These are phyloP conservation scores for Boloria selene DNA, from an alignment of 2,888 invertebrate species.

Conservation along the genomic window DNA sequence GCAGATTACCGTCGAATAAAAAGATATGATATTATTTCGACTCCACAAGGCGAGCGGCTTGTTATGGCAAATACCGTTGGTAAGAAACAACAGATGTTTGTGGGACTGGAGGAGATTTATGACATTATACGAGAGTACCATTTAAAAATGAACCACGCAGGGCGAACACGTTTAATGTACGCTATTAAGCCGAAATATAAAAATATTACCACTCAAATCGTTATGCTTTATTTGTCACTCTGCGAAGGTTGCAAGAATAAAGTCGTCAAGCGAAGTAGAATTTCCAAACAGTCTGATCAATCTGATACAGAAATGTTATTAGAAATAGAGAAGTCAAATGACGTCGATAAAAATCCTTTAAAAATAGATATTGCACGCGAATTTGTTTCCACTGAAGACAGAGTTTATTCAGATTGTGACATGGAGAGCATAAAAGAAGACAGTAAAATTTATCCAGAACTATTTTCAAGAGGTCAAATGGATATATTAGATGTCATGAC, in stretches of 20 bases:
- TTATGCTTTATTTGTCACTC: constrained; percentile 55
- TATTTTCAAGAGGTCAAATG: constrained; percentile 58
- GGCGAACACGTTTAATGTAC: constrained; percentile 54
- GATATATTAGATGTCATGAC: constrained; percentile 56
- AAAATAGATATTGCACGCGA: constrained; percentile 18
- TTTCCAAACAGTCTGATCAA: constrained; percentile 5
- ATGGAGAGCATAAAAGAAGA: constrained; percentile 20
- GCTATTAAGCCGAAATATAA: constrained; percentile 55
- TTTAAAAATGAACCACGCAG: constrained; percentile 55
- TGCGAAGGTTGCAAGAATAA: constrained; percentile 55
- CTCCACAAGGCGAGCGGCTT: constrained; percentile 52
- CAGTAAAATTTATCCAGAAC: constrained; percentile 48
- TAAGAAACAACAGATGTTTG: constrained; percentile 47
- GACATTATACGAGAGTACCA: constrained; percentile 58
- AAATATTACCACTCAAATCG: constrained; percentile 57
- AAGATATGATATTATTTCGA: constrained; percentile 51
- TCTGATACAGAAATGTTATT: background rate
- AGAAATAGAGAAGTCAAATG: too few species aligned
- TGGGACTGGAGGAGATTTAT: constrained; percentile 57
- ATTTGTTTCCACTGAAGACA: constrained; percentile 29
- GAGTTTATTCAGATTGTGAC: constrained; percentile 22
- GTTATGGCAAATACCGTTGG: constrained; percentile 43
- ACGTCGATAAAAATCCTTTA: constrained; percentile 1
- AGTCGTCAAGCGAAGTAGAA: constrained; percentile 25
- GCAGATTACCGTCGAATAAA: constrained; percentile 56